Evolutionary conservation across 2,797 vertebrate species (phyloP), one percentile per base, ranked within the genome.

Genomic region (Macroramphosus scolopax): DNA sequence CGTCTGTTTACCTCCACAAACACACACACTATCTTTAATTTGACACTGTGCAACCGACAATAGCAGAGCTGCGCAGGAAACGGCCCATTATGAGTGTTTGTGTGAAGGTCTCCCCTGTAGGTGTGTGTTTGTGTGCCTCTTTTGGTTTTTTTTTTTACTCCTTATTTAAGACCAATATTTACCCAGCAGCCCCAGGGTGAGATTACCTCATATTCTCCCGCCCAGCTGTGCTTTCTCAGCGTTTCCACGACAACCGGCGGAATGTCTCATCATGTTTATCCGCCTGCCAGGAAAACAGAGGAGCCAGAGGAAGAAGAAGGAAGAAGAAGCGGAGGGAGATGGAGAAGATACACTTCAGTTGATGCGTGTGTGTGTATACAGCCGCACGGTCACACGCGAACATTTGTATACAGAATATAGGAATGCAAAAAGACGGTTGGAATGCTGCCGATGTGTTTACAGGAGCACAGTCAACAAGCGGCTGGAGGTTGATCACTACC

Each of bases 151-250:
- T 88, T n/a, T n/a, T n/a, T n/a, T n/a, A 88, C 87, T 89, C 89
- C 88, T 91, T 90, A 92, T 92, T 92, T 91, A 91, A 92, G 91
- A 92, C 92, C 94, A 94, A 93, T 94, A 93, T 95, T 97, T 95
- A 91, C 94, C 88, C 89, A 92, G 87, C 85, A 90, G 91, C 92
- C 93, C 92, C 91, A 77, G 81, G 91, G 87, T 92, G 85, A 92
- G 93, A 94, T 95, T 96, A 95, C 93, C 92, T 97, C 92, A 95
- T 92, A 84, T 92, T 92, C 89, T 87, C 86, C 87, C 63, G 78
- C 92, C 90, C 93, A 96, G 94, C 94, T 96, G 94, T 92, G 93
- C 88, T 93, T 93, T 93, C 91, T 92, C 91, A 90, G 84, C 58
- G 78, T 96, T 89, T 87, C 94, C 90, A 92, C 87, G 90, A 89